Evolutionary conservation across 2,113 vertebrate genomes (phyloP), one percentile per base, ranked within the genome.

Genomic region (Polypterus bichir): DNA sequence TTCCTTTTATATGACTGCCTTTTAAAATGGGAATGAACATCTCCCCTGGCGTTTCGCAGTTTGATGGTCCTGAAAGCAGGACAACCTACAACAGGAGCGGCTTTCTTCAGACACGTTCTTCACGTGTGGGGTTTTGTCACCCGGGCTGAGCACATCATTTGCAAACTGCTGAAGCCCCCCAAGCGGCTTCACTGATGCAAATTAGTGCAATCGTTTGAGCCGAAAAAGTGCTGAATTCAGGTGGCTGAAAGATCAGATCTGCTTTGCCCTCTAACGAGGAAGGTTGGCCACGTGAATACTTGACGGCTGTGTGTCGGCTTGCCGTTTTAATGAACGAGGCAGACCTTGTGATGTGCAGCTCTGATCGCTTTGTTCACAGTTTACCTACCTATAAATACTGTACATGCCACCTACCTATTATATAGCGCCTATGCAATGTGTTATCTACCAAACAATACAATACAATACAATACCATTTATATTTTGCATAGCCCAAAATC

Each of bases 131-230:
- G 48, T 61, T 67, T 73, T 74, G 74, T 76, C 74, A 77, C 73
- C 63, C 61, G 67, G 69, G 78, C 69, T 62, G 67, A 76, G 64
- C 67, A 70, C 75, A 77, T 48, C 70, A 72, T 72, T 75, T 77
- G 74, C 61, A 68, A 65, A 70, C 65, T 59, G 60, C 59, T 65
- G 69, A 70, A 68, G 63, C 74, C 71, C 70, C 9, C 61, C 69
- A 73, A 74, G 71, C 66, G 51, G 67, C 70, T 72, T 70, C 73
- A 69, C 56, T 62, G 66, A 75, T 74, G 70, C 54, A 61, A 72
- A 71, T 78, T 75, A 70, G 68, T 72, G 72, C 69, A 66, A 70
- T 71, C 59, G 66, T 68, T 70, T 71, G 65, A 72, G 67, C 68
- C 71, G 27, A 67, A 70, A 69, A 70, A 60, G 70, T 58, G 75